Evolutionary conservation across 1,140 invertebrate species (phyloP), one percentile per base, ranked within the genome.

Genomic region (Drosophila trapezifrons): DNA sequence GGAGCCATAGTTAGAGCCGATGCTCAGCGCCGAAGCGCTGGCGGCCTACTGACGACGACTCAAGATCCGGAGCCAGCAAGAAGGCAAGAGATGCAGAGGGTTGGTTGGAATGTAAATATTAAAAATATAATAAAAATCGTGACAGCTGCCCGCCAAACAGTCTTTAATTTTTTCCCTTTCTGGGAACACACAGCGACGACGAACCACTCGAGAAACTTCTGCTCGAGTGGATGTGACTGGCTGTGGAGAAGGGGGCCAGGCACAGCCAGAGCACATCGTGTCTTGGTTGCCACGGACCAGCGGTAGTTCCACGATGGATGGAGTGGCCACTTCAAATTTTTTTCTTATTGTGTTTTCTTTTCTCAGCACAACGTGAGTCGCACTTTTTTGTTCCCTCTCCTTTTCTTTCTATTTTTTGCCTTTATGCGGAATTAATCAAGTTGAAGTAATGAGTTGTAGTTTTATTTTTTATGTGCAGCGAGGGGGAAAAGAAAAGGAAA

Each of bases 401-500:
- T 43, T 42, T 67, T 80, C 46, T 59, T 54, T 57, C 29, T 45
- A 57, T 37, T 17, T 62, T 65, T 46, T 45, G 29, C 18, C 32
- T 54, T 71, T 79, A 76, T 70, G 51, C 45, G 58, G 72, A 83
- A 76, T 80, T 77, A 84, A 84, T 69, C 72, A 80, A 64, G 76
- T 64, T 83, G 80, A 83, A 83, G 80, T 73, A 83, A 83, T 83
- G 80, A 83, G 66, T 83, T 76, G 76, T 72, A 80, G 72, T 69
- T 83, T 83, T 52, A 38, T 59, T 64, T 55, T 67, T 49, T 59
- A 18, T 46, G 65, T 67, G 49, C 49, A 69, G 27, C 40, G 25
- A 62, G 18, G 27, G 25, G 55, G 7, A 56, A 49, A 22, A 32
- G 55, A 8, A 56, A 49, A 22, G 27, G 20, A 40, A 66, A 25